Conservation (phyloP, 1,140 invertebrate genomes). For the Trichonephila inaurata region DNA sequence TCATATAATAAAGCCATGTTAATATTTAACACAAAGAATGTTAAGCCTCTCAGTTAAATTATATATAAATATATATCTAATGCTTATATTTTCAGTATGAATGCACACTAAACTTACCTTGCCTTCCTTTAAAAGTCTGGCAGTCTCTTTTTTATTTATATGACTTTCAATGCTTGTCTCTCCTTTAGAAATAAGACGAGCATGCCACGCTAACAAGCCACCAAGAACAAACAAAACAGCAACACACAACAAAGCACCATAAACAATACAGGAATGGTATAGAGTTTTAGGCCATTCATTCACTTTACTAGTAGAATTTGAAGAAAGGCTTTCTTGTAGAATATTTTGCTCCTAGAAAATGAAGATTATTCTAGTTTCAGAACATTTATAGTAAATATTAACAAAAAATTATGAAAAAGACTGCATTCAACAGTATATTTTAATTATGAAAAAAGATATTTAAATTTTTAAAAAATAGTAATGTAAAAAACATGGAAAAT, state of each 20-base stretch:
- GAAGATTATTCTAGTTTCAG: background rate
- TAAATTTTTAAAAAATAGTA: too few relatives aligned
- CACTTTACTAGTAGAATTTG: conserved; percentile 30
- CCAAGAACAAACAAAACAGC: conserved; percentile 81
- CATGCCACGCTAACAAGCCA: conserved; percentile 90
- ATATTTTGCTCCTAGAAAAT: conserved; percentile 17
- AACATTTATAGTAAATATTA: background rate
- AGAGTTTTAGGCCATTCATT: conserved; percentile 31
- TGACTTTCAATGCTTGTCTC: conserved; percentile 96
- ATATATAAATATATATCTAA: background rate
- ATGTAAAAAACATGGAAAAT: background rate
- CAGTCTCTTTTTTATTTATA: conserved; percentile 90
- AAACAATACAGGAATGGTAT: conserved; percentile 75
- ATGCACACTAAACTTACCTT: conserved; percentile 80
- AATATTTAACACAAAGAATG: too few relatives aligned
- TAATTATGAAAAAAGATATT: too few relatives aligned
- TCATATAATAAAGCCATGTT: too few relatives aligned
- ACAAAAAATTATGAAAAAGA: background rate
- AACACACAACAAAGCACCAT: conserved; percentile 74
- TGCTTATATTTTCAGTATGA: background rate
- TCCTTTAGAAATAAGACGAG: conserved; percentile 89
- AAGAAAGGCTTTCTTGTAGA: background rate
- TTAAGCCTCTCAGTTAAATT: too few relatives aligned
- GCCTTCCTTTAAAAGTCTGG: conserved; percentile 85
- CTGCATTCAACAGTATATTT: too few relatives aligned